Percentiles rank a stretch among this genome's conserved stretches.
These are phyloP conservation scores for Anthoscopus minutus DNA, from an alignment of 2,113 vertebrate genomes.

Conservation along the genomic window DNA sequence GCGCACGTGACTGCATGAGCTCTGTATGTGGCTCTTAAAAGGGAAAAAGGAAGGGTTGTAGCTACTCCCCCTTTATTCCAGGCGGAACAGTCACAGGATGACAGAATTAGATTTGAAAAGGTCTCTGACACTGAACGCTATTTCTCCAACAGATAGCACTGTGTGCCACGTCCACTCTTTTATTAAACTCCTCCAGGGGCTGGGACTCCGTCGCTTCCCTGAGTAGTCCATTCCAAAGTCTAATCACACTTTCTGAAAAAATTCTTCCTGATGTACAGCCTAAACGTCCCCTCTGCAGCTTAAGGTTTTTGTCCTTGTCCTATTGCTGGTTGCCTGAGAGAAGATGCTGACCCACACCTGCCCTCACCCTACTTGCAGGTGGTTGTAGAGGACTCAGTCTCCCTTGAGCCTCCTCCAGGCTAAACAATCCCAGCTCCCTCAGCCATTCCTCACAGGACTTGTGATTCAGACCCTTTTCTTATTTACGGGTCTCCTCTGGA, in stretches of 20 bases:
- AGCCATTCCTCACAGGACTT: neutral
- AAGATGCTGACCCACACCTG: neutral
- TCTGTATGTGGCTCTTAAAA: accelerated
- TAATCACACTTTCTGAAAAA: neutral
- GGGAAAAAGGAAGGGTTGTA: neutral
- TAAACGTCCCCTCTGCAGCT: neutral
- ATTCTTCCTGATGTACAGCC: neutral
- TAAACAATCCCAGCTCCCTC: neutral
- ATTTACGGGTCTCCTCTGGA: neutral
- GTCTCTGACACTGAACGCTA: neutral
- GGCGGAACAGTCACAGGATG: neutral
- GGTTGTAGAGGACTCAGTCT: neutral
- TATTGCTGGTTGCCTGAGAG: neutral
- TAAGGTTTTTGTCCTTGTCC: neutral
- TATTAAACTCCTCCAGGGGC: neutral
- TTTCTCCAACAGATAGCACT: neutral
- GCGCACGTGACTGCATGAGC: accelerated
- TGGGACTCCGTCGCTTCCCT: neutral
- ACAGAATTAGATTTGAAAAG: too few relatives aligned
- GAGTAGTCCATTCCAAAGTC: neutral
- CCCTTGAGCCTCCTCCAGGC: neutral
- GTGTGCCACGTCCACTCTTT: neutral
- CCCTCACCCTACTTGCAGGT: too few relatives aligned
- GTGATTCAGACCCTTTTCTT: neutral
- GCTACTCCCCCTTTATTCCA: neutral